A percentile compares a stretch with the other conserved stretches of the same genome.
Conservation (phyloP, 2,113 vertebrate species). For the Apeltes quadracus region DNA sequence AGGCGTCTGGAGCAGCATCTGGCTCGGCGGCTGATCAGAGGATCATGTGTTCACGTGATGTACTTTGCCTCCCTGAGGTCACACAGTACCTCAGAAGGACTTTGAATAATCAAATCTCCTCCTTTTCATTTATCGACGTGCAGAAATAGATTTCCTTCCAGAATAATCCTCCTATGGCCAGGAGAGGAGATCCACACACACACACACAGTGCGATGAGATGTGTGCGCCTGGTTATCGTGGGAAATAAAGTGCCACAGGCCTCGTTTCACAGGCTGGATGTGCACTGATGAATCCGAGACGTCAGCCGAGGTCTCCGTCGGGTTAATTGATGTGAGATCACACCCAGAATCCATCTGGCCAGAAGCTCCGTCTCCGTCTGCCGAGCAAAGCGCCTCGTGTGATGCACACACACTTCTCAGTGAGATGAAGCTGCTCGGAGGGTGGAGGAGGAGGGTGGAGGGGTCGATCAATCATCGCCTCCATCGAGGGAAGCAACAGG, state of each 20-base stretch:
- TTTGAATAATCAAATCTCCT: neutral
- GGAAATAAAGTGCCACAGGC: conserved; percentile 67
- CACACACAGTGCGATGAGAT: conserved; percentile 24
- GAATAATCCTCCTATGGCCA: neutral
- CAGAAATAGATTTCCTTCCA: conserved; percentile 11
- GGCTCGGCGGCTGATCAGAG: too few relatives aligned
- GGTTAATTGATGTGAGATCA: conserved; percentile 36
- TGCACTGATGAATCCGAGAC: conserved; percentile 40
- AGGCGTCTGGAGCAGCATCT: neutral
- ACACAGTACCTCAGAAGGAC: too few relatives aligned
- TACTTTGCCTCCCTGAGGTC: too few relatives aligned
- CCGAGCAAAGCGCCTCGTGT: neutral
- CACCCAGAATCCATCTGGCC: conserved; percentile 22
- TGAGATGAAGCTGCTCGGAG: too few relatives aligned
- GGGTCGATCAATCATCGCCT: too few relatives aligned
- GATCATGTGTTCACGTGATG: too few relatives aligned
- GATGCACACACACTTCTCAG: neutral
- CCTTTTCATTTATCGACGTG: neutral
- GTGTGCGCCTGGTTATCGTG: conserved; percentile 42
- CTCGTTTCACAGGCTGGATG: conserved; percentile 32
- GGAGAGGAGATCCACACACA: conserved; percentile 22
- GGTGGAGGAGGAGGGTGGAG: too few relatives aligned
- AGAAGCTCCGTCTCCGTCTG: neutral
- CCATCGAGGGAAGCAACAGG: too few relatives aligned
- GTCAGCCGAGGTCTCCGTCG: conserved; percentile 33